Evolutionary conservation across 2,888 invertebrate genomes (phyloP), one percentile per base, ranked within the genome.

Genomic region (Ligdia adustata): DNA sequence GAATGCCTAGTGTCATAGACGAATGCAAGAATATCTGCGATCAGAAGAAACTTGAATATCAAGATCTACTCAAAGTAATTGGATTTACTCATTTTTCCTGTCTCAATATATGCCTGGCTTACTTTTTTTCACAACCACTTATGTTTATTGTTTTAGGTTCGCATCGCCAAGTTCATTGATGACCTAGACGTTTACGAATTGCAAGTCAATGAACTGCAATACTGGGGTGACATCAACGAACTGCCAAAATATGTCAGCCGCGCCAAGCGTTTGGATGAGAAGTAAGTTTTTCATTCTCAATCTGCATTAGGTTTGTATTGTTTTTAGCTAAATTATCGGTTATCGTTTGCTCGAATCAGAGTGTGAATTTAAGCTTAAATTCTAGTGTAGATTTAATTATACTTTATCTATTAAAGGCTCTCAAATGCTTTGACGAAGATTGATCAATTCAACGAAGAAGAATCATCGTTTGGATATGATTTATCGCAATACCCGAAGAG

Each of bases 371-470:
- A n/a, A n/a, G n/a, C n/a, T n/a, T n/a, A n/a, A n/a, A n/a, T n/a
- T n/a, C n/a, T n/a, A n/a, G n/a, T n/a, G n/a, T n/a, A n/a, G n/a
- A n/a, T n/a, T n/a, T n/a, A n/a, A n/a, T n/a, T n/a, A n/a, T n/a
- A n/a, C n/a, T n/a, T n/a, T 4, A n/a, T 9, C 2, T 2, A 2
- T 24, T 4, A 27, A 72, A 92, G 94, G 72, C 87, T 97, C 50
- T 83, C 93, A 31, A 77, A 87, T 2, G 98, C 97, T 2, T 93
- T 97, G 80, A 92, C 93, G 31, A 93, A 92, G 50, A 97, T 98
- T 53, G 96, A 97, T 66, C 92, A 93, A 49, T 97, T 99, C 66
- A 99, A 99, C 75, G 95, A 94, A 72, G 98, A 99, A 76, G 99
- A 99, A 75, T 89, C 92, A 16, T 92, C 97, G 9, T 98, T 95